Evolutionary conservation across 2,888 invertebrate genomes (phyloP).

Genomic region (Lysandra bellargus): DNA sequence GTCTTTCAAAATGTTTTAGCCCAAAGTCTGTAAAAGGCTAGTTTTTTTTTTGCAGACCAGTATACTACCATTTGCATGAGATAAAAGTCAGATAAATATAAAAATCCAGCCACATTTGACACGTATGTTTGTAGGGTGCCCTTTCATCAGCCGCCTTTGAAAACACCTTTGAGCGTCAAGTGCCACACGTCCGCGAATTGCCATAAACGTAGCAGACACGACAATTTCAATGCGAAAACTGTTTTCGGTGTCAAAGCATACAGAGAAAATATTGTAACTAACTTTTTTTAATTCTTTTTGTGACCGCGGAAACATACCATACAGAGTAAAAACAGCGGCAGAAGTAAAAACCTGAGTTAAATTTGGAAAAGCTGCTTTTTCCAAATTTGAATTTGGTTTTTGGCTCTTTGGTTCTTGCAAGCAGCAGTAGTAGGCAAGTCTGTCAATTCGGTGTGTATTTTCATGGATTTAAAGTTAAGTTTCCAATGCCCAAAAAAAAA

Average conservation of each 20-base stretch:
- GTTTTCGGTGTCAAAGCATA: too few species aligned
- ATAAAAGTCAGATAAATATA: not conserved
- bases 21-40: too few species aligned
- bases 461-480: too few species aligned
- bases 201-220: conserved; percentile 3
- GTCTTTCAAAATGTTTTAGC: too few species aligned
- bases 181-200: conserved; percentile 17
- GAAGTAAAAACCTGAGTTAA: too few species aligned
- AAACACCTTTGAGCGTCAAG: conserved; percentile 29
- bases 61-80: not conserved
- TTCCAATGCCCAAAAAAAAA: too few species aligned
- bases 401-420: too few species aligned
- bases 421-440: too few species aligned
- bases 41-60: not conserved
- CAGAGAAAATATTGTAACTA: not conserved
- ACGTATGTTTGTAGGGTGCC: conserved; percentile 14
- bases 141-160: conserved; percentile 28
- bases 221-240: not conserved
- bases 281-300: not conserved
- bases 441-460: too few species aligned
- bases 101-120: not conserved
- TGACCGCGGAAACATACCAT: not conserved
- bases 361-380: too few species aligned
- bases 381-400: too few species aligned
- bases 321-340: too few species aligned